Evolutionary conservation across 2,888 invertebrate species (phyloP), one percentile per base, ranked within the genome.

Genomic region (Torymus auratus): DNA sequence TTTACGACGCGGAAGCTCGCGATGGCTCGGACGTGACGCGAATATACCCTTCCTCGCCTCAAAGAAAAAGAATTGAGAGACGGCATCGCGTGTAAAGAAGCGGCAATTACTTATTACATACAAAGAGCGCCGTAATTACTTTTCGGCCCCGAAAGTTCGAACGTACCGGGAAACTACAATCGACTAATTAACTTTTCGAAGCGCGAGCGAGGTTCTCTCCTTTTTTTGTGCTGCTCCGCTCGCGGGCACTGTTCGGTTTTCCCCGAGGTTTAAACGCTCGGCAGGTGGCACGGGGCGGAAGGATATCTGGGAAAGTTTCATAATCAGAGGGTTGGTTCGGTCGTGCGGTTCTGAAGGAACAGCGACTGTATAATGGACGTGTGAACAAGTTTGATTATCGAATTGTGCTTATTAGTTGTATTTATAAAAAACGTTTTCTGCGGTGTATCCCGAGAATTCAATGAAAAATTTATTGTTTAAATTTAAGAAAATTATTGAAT

Each of bases 101-200:
- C 79, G 58, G 69, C 82, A 82, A 82, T 82, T 79, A 82, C 79
- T 82, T 82, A 82, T 82, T 79, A 82, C 76, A 60, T 77, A 82
- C 82, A 79, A 74, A 82, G 64, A 78, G 74, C 41, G 61, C 64
- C 82, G 85, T 85, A 84, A 84, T 78, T 75, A 76, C 78, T 83
- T 85, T 84, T 83, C 85, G 81, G 62, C 28, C 68, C 60, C 52
- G 60, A 67, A 75, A 67, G 67, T 78, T 78, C 75, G 62, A 55
- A 58, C 55, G 41, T 17, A 64, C 69, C n/a, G 65, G 56, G 62
- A 71, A 73, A 76, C 76, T 80, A 80, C 82, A 82, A 82, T 82
- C 79, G 82, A 77, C 82, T 82, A 82, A 82, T 82, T 79, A 82
- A 82, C 79, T 82, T 82, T 82, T 82, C 79, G 72, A 60, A 72